Evolutionary conservation across 2,888 invertebrate species (phyloP), one percentile per base, ranked within the genome.

Genomic region (Agrilus cyanescens): DNA sequence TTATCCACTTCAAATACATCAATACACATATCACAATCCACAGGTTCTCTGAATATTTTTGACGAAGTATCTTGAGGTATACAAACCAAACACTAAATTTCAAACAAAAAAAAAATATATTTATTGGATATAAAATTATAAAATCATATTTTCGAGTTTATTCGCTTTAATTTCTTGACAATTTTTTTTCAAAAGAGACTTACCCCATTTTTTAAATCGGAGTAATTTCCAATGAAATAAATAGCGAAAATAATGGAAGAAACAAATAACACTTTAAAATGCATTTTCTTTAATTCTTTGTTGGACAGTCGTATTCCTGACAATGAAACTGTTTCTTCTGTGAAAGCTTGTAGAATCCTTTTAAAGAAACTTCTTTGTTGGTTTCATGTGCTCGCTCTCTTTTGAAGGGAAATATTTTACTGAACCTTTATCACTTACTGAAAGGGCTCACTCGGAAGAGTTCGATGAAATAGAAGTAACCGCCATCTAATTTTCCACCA

Each of bases 21-120:
- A 4, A 61, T 58, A 60, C 94, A 94, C 66, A 90, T 80, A 15
- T 75, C 72, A 61, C 94, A 94, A 56, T 79, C 76, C 58, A 85
- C 84, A 0, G 88, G 84, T 1, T 87, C 82, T 2, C 91, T 80
- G 60, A 90, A 82, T 40, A 63, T 48, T 54, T 62, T 64, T 4
- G 61, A 52, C 5, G 20, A 20, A 14, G 55, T 51, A 43, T 61
- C 61, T 13, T 54, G 41, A 10, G 66, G 63, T 53, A 65, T 57
- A 44, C 59, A 57, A 12, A 66, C 36, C 2, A 64, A 44, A 50
- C 66, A 67, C 65, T 66, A 43, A 41, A 58, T 54, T 46, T 10
- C 25, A 25, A 37, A 30, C 20, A 32, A 31, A 32, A 32, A 25
- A 29, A 12, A 18, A 15, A 29, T 38, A 12, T 30, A 29, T 4